These are phyloP conservation scores for Olivierus martensii DNA, from an alignment of 1,140 invertebrate species.

Conservation along the genomic window DNA sequence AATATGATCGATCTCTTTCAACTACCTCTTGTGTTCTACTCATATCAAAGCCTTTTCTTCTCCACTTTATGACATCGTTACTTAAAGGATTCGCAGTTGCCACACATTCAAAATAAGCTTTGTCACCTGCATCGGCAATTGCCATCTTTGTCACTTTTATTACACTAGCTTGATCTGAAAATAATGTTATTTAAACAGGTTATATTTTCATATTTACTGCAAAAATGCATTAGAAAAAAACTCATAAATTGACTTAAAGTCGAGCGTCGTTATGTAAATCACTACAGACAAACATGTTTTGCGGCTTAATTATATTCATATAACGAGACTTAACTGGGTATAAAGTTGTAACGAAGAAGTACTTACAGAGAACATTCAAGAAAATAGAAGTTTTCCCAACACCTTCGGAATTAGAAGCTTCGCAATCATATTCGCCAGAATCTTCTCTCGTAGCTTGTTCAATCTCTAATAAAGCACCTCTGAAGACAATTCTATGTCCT, in stretches of 20 bases:
- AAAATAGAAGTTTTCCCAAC: conserved; percentile 9
- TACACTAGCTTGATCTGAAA: conserved; percentile 68
- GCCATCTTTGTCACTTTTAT: conserved; percentile 57
- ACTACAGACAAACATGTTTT: too few relatives aligned
- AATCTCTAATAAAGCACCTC: conserved; percentile 15
- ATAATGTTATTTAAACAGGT: too few relatives aligned
- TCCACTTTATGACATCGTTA: conserved; percentile 74
- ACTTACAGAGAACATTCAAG: conserved; percentile 20
- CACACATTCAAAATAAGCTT: conserved; percentile 70
- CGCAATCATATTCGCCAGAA: conserved; percentile 18
- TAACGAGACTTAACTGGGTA: too few relatives aligned
- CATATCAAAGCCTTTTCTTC: conserved; percentile 32
- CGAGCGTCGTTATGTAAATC: too few relatives aligned
- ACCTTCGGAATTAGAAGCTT: conserved; percentile 18
- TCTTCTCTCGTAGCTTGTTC: conserved; percentile 8
- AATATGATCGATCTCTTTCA: conserved; percentile 51
- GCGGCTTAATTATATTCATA: too few relatives aligned
- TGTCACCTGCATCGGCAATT: conserved; percentile 57
- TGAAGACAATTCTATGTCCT: conserved; percentile 27
- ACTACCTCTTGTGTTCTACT: conserved; percentile 27
- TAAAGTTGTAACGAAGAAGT: too few relatives aligned
- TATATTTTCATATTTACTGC: too few relatives aligned
- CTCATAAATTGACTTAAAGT: too few relatives aligned
- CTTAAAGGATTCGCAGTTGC: conserved; percentile 75
- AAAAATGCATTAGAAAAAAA: too few relatives aligned